Conservation (phyloP, 2,888 invertebrate species). For the Zeuzera pyrina region DNA sequence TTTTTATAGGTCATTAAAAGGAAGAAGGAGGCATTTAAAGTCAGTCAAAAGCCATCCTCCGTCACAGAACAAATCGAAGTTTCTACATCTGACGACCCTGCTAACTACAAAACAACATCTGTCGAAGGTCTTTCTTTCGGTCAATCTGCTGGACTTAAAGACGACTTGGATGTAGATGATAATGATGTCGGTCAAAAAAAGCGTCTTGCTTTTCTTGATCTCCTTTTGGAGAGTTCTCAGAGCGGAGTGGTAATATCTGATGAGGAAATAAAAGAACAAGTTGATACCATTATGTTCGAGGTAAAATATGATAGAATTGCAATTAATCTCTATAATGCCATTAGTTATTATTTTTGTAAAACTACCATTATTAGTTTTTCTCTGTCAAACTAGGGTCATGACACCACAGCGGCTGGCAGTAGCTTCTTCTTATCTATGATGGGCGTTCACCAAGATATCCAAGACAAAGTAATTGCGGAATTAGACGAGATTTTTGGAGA, state of each 20-base stretch:
- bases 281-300: constrained; percentile 91
- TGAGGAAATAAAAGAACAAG: constrained; percentile 87
- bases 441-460: constrained; percentile 82
- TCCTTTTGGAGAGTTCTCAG: constrained; percentile 84
- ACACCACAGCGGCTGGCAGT: constrained; percentile 86
- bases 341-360: too few species aligned
- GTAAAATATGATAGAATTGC: constrained; percentile 48
- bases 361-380: constrained; percentile 8
- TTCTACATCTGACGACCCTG: constrained; percentile 24
- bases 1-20: constrained; percentile 75
- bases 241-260: constrained; percentile 81
- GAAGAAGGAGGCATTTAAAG: constrained; percentile 82
- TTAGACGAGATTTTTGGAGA: constrained; percentile 83
- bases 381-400: constrained; percentile 84
- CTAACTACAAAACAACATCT: constrained; percentile 38
- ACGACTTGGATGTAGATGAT: constrained; percentile 86
- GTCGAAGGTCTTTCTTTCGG: constrained; percentile 81
- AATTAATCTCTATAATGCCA: neutral
- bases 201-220: constrained; percentile 89
- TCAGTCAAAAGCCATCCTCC: constrained; percentile 69
- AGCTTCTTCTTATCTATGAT: constrained; percentile 86
- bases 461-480: constrained; percentile 82
- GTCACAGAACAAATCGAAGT: constrained; percentile 26
- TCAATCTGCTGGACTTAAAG: constrained; percentile 81
- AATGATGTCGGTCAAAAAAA: constrained; percentile 86